Percentiles rank a stretch among this genome's conserved stretches.
These are phyloP conservation scores for Molossus molossus DNA, from an alignment of 2,797 vertebrate species.

Conservation along the genomic window DNA sequence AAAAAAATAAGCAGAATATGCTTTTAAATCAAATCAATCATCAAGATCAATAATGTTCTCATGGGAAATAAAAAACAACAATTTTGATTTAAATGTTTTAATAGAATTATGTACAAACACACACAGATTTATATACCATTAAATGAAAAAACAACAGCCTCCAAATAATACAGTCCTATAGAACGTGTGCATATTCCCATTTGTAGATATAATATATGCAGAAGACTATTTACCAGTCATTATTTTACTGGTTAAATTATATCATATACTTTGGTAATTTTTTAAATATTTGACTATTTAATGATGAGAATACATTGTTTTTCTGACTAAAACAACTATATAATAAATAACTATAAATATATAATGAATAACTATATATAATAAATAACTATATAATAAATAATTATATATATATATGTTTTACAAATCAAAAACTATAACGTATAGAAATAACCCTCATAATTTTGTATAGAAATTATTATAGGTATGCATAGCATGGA, in stretches of 20 bases:
- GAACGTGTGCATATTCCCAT: neutral
- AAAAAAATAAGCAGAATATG: neutral
- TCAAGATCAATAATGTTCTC: slow-evolving; percentile 14
- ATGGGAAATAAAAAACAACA: neutral
- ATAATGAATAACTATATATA: too few relatives aligned
- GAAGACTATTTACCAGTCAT: neutral
- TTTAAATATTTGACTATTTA: neutral
- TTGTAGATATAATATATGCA: neutral
- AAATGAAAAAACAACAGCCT: neutral
- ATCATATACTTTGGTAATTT: neutral
- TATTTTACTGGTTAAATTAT: neutral
- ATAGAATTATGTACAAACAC: neutral
- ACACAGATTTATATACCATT: neutral
- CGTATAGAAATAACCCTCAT: neutral
- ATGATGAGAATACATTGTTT: neutral
- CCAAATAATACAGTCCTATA: neutral
- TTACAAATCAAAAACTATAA: neutral
- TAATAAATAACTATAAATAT: neutral
- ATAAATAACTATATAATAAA: neutral
- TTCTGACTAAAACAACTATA: neutral
- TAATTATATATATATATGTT: neutral
- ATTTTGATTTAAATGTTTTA: neutral
- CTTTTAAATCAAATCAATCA: neutral
- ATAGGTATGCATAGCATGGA: neutral
- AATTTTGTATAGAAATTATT: neutral